Base-by-base conservation (phyloP, 1,140 invertebrate genomes). In the Amyelois transitella region DNA sequence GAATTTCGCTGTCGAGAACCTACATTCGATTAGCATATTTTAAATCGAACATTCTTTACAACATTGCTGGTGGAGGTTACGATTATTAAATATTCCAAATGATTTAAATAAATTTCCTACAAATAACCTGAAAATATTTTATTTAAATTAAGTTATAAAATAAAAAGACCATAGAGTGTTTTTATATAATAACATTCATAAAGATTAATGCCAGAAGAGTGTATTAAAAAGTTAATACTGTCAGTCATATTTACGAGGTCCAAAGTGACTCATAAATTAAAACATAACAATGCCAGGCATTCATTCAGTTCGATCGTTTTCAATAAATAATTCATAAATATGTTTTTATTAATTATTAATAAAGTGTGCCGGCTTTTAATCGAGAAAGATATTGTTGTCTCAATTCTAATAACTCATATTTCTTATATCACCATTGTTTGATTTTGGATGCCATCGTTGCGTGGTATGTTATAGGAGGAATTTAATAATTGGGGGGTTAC, bases 271-370 rank as follows among this genome's bases (percentile, higher is more conserved):
- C 58, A 75, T 75, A 76, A 78, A 78, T 75, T 72, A 68, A 64
- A 63, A 58, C 44, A 48, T 63, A 64, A 71, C 67, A 59, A 63
- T 62, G 55, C 53, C 28, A 38, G 20, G 55, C 43, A 70, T 69
- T 59, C 59, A 25, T 18, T 28, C 18, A 25, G 64, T 55, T n/a
- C 25, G 60, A 62, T 49, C 55, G 54, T 52, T 43, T 21, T 51
- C 54, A 63, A 79, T 81, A 75, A 76, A 81, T 79, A 71, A 79
- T 81, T 73, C 69, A 79, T 77, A 68, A 62, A 70, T 62, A 70
- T 67, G 58, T 76, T 75, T 77, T 77, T 74, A 69, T 74, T 81
- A 79, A 81, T 79, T 79, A 79, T 72, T 74, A 77, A 72, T 70
- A 64, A 71, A 72, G 60, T 73, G 59, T 14, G 51, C 55, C 62